Evolutionary conservation across 2,113 vertebrate species (phyloP).

Genomic region (Dicerorhinus sumatrensis): DNA sequence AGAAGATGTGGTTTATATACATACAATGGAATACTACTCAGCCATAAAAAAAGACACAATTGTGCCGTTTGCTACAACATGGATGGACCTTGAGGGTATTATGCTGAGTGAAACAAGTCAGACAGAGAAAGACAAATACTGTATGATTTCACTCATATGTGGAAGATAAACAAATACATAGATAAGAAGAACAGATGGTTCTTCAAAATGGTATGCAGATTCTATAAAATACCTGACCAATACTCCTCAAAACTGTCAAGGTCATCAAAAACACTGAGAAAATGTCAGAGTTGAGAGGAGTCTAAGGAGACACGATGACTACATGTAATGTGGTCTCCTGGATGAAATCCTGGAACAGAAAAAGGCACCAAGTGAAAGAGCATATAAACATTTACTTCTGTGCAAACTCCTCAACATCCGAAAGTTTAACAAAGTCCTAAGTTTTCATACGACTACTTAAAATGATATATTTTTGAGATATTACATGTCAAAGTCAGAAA

Average conservation of each 20-base stretch:
- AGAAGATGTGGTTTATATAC: too few species aligned
- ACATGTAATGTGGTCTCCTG: too few species aligned
- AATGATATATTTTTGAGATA: neutral
- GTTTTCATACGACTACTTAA: neutral
- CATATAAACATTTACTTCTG: neutral
- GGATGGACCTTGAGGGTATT: too few species aligned
- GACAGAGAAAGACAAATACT: too few species aligned
- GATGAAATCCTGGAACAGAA: neutral
- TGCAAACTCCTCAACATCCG: neutral
- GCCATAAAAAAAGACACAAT: too few species aligned
- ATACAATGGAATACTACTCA: too few species aligned
- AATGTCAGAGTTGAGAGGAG: neutral
- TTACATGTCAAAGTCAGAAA: neutral
- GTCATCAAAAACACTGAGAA: neutral
- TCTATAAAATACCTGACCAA: neutral
- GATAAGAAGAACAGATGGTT: too few species aligned
- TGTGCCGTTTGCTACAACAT: too few species aligned
- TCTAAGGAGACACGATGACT: neutral
- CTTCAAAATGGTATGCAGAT: neutral
- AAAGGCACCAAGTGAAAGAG: neutral
- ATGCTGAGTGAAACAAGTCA: too few species aligned
- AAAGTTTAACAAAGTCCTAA: neutral
- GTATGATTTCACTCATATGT: too few species aligned
- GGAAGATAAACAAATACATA: too few species aligned
- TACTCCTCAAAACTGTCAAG: neutral